Evolutionary conservation across 1,140 invertebrate species (phyloP).

Genomic region (Diplogasteroides magnus): DNA sequence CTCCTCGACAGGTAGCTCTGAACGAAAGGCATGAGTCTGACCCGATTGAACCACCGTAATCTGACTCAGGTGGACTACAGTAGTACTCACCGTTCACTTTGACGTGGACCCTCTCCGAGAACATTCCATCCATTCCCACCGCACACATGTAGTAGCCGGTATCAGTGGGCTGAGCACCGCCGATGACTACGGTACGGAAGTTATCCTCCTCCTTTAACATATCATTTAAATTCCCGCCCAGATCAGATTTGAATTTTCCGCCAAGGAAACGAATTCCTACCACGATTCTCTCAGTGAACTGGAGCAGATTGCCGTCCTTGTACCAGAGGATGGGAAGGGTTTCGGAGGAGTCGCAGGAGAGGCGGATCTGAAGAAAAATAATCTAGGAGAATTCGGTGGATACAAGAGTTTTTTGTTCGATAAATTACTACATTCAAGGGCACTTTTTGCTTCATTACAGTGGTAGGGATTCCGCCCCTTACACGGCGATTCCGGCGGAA

Average conservation of each 20-base stretch:
- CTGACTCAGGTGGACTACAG: no score
- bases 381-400: not conserved
- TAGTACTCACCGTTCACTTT: slow-evolving; percentile 7
- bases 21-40: not conserved
- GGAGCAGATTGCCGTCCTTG: slow-evolving; percentile 22
- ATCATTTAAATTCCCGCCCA: no score
- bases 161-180: not conserved
- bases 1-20: not conserved
- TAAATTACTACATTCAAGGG: not conserved
- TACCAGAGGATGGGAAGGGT: slow-evolving; percentile 21
- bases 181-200: slow-evolving; percentile 7
- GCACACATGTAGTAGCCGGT: slow-evolving; percentile 12
- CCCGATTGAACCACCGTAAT: not conserved
- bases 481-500: no score
- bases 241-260: not conserved
- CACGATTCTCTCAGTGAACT: slow-evolving; percentile 14
- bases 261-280: slow-evolving; percentile 5
- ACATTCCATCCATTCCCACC: slow-evolving; percentile 7
- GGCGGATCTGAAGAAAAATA: slow-evolving; percentile 14
- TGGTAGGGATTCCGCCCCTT: no score
- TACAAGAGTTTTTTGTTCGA: not conserved
- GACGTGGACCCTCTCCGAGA: slow-evolving; percentile 17
- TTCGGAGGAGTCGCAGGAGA: slow-evolving; percentile 14
- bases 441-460: not conserved
- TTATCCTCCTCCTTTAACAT: not conserved